Evolutionary conservation across 2,113 vertebrate species (phyloP).

Genomic region (Pandion haliaetus): DNA sequence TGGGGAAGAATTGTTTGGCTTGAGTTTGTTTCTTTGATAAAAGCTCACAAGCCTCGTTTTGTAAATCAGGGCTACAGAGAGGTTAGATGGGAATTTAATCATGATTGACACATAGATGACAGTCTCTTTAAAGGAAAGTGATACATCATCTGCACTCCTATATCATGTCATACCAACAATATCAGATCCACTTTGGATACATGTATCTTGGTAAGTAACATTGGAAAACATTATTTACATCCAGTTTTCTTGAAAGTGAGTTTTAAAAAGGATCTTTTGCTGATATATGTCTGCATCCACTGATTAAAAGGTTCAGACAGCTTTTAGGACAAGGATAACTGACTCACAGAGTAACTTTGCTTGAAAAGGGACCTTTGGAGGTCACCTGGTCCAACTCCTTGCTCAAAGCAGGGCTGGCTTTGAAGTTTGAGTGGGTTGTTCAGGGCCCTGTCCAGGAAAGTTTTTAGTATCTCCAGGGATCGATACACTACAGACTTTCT

Average conservation of each 20-base stretch:
- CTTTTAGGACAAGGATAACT: not conserved
- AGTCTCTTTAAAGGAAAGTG: not conserved
- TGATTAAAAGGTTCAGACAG: not conserved
- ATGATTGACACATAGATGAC: conserved; percentile 1
- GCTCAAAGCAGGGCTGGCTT: not conserved
- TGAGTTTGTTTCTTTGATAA: not conserved
- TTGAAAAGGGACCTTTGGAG: not conserved
- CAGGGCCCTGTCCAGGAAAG: not conserved
- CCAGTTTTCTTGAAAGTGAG: not conserved
- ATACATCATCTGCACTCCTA: not conserved
- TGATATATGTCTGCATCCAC: not conserved
- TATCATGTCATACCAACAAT: not conserved
- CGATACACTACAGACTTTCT: not conserved
- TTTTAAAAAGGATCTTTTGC: not conserved
- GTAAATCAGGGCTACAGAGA: conserved; percentile 11
- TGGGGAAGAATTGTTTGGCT: not conserved
- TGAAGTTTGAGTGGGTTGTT: not conserved
- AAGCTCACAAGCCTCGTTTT: not conserved
- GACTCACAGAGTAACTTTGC: not conserved
- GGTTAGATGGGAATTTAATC: conserved; percentile 2
- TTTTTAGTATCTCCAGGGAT: not conserved
- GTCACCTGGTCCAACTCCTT: not conserved
- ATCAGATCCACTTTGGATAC: not conserved
- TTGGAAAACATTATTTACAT: not conserved
- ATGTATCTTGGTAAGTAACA: not conserved